Conservation (phyloP, 1,140 invertebrate genomes). For the Acyrthosiphon pisum region DNA sequence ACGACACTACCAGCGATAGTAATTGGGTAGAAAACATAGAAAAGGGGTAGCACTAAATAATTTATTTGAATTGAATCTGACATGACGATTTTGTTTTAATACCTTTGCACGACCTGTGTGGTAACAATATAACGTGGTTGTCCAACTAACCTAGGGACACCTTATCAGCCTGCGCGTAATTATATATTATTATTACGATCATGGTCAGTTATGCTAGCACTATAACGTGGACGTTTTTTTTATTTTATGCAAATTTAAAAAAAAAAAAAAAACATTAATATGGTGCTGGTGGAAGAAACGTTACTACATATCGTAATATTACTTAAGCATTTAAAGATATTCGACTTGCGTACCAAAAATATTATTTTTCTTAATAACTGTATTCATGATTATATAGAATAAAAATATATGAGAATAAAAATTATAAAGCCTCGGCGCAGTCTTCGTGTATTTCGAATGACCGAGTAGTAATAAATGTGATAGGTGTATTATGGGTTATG, state of each 20-base stretch:
- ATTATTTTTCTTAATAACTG: background rate
- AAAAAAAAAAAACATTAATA: background rate
- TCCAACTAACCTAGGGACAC: background rate
- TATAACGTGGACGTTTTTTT: background rate
- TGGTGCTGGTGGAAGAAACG: no score
- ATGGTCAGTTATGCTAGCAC: background rate
- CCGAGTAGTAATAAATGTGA: no score
- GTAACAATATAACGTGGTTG: background rate
- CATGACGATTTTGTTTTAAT: background rate
- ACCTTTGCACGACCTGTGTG: background rate
- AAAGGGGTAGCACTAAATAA: background rate
- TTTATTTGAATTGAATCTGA: background rate
- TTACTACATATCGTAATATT: no score
- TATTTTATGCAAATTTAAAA: background rate
- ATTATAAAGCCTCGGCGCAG: background rate
- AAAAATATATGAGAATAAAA: no score
- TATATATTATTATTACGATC: background rate
- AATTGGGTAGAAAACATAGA: background rate
- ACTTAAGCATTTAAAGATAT: background rate
- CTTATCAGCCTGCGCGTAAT: background rate
- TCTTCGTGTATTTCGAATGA: background rate
- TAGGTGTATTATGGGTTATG: background rate
- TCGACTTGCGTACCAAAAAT: background rate
- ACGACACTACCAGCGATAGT: background rate
- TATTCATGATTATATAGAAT: background rate